Percentiles rank a stretch among this genome's conserved stretches.
These are phyloP conservation scores for Drosophila serrata DNA, from an alignment of 1,140 invertebrate species.

Conservation along the genomic window DNA sequence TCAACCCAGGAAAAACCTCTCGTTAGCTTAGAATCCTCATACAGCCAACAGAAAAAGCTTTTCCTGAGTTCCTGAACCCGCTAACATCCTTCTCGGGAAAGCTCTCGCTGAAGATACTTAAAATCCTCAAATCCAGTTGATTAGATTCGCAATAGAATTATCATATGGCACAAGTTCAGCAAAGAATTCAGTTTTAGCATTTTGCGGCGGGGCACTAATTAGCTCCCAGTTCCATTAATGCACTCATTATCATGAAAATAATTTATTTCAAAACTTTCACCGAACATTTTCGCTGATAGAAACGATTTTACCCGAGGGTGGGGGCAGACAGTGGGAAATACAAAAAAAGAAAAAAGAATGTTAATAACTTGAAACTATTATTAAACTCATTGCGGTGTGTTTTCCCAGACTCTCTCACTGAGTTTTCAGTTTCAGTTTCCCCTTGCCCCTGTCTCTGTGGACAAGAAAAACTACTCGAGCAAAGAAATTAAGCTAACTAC, in stretches of 20 bases:
- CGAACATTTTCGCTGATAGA: conserved; percentile 42
- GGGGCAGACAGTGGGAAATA: neutral
- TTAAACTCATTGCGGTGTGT: conserved; percentile 64
- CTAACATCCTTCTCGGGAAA: conserved; percentile 13
- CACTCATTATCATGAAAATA: conserved; percentile 44
- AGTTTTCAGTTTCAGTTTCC: conserved; percentile 24
- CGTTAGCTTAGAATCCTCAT: conserved; percentile 3
- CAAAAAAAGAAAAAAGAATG: conserved; percentile 51
- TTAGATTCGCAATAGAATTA: conserved; percentile 46
- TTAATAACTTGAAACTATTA: conserved; percentile 76
- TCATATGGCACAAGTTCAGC: conserved; percentile 40
- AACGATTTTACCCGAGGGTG: conserved; percentile 10
- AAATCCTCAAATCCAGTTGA: conserved; percentile 24
- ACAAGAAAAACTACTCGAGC: conserved; percentile 62
- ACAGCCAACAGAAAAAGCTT: neutral
- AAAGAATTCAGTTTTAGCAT: conserved; percentile 20
- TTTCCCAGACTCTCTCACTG: conserved; percentile 21
- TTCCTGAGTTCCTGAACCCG: neutral
- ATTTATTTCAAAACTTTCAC: conserved; percentile 52
- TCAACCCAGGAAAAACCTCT: neutral
- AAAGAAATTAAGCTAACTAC: conserved; percentile 64
- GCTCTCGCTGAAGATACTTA: neutral
- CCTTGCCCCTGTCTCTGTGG: neutral
- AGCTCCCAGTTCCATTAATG: conserved; percentile 40
- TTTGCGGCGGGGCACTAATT: conserved; percentile 41